Conservation (phyloP, 1,140 invertebrate genomes). For the Linepithema humile region DNA sequence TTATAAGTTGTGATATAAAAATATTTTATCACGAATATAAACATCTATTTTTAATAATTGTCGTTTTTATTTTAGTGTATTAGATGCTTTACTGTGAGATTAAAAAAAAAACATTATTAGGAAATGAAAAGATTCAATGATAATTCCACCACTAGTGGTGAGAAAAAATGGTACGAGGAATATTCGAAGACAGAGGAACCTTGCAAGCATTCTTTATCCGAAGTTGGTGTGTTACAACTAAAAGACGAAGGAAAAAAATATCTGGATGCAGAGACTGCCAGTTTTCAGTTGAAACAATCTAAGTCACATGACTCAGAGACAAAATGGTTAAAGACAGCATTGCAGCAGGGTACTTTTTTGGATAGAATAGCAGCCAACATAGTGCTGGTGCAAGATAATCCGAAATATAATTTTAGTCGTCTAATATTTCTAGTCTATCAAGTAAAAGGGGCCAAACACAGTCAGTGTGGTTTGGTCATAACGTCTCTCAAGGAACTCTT, state of each 20-base stretch:
- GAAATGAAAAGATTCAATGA: no score
- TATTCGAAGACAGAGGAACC: no score
- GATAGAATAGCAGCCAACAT: conserved; percentile 95
- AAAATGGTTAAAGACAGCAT: conserved; percentile 92
- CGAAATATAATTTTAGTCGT: conserved; percentile 90
- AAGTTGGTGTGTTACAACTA: conserved; percentile 84
- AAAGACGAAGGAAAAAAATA: conserved; percentile 87
- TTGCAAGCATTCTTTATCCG: no score
- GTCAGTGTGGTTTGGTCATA: conserved; percentile 89
- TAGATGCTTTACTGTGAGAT: no score
- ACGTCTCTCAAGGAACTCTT: conserved; percentile 92
- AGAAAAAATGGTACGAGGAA: no score
- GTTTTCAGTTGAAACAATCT: conserved; percentile 84
- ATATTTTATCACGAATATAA: no score
- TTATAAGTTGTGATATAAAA: no score
- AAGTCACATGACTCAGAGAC: conserved; percentile 78
- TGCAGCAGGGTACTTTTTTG: conserved; percentile 91
- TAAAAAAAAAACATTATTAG: no score
- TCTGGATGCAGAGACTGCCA: conserved; percentile 86
- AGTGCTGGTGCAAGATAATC: conserved; percentile 93
- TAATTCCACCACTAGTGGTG: no score
- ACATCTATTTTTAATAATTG: no score
- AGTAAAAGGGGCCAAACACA: conserved; percentile 93
- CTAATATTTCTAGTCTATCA: conserved; percentile 90
- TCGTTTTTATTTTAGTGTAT: no score